Percentiles rank a stretch among this genome's conserved stretches.
These are phyloP conservation scores for Matsumurasca onukii DNA, from an alignment of 1,140 invertebrate species.

Conservation along the genomic window DNA sequence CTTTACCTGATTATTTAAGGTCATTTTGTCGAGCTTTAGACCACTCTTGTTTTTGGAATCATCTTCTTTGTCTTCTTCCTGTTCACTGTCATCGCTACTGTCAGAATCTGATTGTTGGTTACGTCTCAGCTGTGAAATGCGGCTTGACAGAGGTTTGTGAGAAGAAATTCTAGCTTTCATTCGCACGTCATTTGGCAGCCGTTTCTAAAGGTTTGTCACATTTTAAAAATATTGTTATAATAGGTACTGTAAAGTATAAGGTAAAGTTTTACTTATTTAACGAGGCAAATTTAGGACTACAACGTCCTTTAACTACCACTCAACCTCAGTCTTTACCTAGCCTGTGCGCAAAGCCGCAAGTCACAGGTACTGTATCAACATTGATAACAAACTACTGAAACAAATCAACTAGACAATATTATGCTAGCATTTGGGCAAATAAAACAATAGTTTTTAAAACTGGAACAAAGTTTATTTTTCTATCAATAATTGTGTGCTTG, in stretches of 20 bases:
- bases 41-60: too few species aligned
- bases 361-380: neutral
- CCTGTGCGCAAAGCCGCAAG: neutral
- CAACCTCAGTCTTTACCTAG: neutral
- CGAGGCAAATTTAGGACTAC: neutral
- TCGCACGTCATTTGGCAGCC: neutral
- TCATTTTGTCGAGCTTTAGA: neutral
- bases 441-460: too few species aligned
- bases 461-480: too few species aligned
- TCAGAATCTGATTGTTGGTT: neutral
- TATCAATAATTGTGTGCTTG: too few species aligned
- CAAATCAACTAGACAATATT: neutral
- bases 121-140: neutral
- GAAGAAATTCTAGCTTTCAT: neutral
- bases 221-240: slow-evolving; percentile 1
- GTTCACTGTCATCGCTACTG: neutral
- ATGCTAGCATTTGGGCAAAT: neutral
- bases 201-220: neutral
- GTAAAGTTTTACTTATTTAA: neutral
- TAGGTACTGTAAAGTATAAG: neutral
- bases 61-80: neutral
- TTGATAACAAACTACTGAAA: neutral
- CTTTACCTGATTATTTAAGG: neutral
- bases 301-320: neutral
- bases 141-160: neutral